Percentiles rank a stretch among this genome's conserved stretches.
Evolutionary conservation across 2,113 vertebrate species (phyloP).

Genomic region (Bungarus multicinctus): DNA sequence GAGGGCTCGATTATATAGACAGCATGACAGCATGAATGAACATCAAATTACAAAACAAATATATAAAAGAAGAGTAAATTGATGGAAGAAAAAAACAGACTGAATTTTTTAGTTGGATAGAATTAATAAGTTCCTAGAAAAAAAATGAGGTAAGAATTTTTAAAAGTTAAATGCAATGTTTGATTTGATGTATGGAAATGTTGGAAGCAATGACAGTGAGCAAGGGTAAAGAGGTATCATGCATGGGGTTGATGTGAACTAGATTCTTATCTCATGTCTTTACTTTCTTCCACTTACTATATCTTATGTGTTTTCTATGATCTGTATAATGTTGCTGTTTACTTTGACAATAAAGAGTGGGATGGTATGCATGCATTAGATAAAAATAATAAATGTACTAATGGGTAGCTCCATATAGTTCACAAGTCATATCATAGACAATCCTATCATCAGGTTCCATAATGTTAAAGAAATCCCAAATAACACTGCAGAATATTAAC

Average conservation of each 20-base stretch:
- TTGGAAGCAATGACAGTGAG: background rate
- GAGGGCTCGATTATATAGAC: background rate
- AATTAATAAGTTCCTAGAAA: background rate
- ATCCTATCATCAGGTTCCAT: background rate
- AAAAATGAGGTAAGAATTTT: background rate
- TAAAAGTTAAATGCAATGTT: background rate
- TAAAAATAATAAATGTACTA: background rate
- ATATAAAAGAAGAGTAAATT: background rate
- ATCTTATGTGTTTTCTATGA: background rate
- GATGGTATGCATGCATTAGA: background rate
- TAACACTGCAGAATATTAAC: background rate
- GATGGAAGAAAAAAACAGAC: background rate
- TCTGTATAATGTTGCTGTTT: background rate
- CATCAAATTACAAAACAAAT: background rate
- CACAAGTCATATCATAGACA: background rate
- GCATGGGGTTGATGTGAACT: background rate
- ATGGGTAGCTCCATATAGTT: background rate
- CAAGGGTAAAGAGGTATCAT: background rate
- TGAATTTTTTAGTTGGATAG: background rate
- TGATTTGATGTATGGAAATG: background rate
- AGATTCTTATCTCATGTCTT: background rate
- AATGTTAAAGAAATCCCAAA: background rate
- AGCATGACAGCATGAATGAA: background rate
- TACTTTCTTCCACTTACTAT: background rate
- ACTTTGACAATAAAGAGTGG: background rate